A percentile compares a stretch with the other conserved stretches of the same genome.
These are phyloP conservation scores for Rhagologus leucostigma DNA, from an alignment of 2,113 vertebrate genomes.

Conservation along the genomic window DNA sequence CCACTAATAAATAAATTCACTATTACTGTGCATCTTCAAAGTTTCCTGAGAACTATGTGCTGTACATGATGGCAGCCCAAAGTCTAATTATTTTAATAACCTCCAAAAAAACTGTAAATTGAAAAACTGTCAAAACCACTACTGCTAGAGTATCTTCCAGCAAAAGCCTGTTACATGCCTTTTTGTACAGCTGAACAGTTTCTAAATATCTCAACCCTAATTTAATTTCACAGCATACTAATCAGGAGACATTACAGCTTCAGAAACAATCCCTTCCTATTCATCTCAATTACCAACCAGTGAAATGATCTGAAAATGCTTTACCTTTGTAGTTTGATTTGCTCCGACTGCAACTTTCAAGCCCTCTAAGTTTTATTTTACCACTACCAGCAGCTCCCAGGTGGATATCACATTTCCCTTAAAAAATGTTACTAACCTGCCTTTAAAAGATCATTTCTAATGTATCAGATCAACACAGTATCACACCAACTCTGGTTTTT, in stretches of 20 bases:
- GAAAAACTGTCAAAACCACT: neutral
- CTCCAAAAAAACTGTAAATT: neutral
- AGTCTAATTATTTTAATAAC: neutral
- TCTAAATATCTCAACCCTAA: neutral
- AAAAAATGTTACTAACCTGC: neutral
- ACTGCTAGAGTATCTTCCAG: neutral
- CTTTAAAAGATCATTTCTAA: neutral
- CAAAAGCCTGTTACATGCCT: neutral
- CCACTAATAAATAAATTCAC: neutral
- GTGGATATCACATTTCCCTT: neutral
- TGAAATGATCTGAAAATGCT: neutral
- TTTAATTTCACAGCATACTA: neutral
- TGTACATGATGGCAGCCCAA: neutral
- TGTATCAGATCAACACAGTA: neutral
- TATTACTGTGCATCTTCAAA: neutral
- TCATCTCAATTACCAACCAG: neutral
- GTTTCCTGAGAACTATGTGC: neutral
- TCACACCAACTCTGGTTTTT: neutral
- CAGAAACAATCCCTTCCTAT: neutral
- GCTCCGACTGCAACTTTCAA: neutral
- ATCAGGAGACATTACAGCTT: neutral
- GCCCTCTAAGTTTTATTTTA: neutral
- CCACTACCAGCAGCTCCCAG: neutral
- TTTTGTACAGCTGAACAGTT: neutral
- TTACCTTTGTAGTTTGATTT: neutral